phyloP scores from a whole-genome alignment of 2,113 vertebrate species.

The Eclectus roratus region DNA sequence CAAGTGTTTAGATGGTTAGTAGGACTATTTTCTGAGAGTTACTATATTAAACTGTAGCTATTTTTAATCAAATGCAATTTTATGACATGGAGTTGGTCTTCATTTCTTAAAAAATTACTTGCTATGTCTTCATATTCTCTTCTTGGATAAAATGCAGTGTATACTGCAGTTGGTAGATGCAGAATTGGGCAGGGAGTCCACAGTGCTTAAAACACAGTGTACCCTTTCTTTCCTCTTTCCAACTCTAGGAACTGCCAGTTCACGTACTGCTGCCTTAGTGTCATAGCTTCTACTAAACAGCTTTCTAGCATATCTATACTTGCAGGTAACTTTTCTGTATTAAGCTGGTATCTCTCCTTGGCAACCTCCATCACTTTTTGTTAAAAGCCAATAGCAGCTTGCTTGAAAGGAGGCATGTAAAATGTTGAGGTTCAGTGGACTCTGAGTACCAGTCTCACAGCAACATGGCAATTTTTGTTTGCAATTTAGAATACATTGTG shows the following conservation, averaged over 20 bases:
- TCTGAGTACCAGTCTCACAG: neutral
- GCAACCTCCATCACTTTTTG: neutral
- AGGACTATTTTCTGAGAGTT: slow-evolving; percentile 26
- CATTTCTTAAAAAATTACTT: neutral
- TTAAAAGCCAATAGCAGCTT: neutral
- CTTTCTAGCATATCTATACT: neutral
- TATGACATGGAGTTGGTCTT: neutral
- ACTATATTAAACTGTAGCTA: slow-evolving; percentile 17
- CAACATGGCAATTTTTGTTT: neutral
- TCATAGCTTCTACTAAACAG: neutral
- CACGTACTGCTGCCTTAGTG: neutral
- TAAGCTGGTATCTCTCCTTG: neutral
- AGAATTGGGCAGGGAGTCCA: neutral
- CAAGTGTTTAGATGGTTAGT: neutral
- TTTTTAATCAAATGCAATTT: slow-evolving; percentile 33
- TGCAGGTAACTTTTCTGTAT: neutral
- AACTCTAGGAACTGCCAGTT: neutral
- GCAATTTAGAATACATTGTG: neutral
- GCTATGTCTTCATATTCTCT: neutral
- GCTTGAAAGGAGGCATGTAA: neutral
- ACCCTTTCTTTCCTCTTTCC: neutral
- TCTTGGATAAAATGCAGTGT: neutral
- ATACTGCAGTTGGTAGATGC: neutral
- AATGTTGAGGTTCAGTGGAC: neutral
- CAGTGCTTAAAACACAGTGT: neutral